Evolutionary conservation across 2,888 invertebrate genomes (phyloP).

Genomic region (Mythimna albipuncta): DNA sequence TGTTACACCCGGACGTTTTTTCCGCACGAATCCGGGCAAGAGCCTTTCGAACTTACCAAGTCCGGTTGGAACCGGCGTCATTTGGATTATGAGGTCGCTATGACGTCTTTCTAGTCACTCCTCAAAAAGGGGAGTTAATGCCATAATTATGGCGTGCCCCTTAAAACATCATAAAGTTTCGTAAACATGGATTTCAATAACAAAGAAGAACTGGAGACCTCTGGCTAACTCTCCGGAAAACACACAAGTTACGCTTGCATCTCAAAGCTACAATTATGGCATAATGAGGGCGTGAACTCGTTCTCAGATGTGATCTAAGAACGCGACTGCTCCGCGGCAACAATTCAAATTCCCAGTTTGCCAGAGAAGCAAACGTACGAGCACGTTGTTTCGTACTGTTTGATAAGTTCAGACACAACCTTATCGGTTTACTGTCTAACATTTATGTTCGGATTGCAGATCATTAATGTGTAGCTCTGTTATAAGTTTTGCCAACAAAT

Average conservation of each 20-base stretch:
- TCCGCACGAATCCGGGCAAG: too few relatives aligned
- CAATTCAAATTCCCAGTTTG: conserved; percentile 37
- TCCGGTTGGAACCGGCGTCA: too few relatives aligned
- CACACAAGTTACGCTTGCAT: background rate
- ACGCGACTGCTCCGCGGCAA: conserved; percentile 5
- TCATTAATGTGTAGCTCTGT: conserved; percentile 37
- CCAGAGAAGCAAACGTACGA: conserved; percentile 4
- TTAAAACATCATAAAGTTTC: background rate
- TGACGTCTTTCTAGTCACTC: too few relatives aligned
- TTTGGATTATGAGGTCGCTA: too few relatives aligned
- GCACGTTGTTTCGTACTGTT: conserved; percentile 17
- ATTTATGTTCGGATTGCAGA: conserved; percentile 25
- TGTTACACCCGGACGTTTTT: too few relatives aligned
- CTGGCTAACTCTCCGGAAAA: background rate
- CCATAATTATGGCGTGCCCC: too few relatives aligned
- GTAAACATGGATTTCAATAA: background rate
- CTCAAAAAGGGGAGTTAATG: too few relatives aligned
- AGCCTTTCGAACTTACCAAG: too few relatives aligned
- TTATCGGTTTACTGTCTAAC: conserved; percentile 45
- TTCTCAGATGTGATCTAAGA: conserved; percentile 21
- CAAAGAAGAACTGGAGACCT: background rate
- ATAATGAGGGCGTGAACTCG: conserved; percentile 25
- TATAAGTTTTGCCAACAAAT: conserved; percentile 27
- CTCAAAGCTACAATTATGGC: conserved; percentile 12
- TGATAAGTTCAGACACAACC: conserved; percentile 25